These are phyloP conservation scores for Drosophila nr. perissopoda DNA, from an alignment of 2,888 invertebrate genomes.

Conservation along the genomic window DNA sequence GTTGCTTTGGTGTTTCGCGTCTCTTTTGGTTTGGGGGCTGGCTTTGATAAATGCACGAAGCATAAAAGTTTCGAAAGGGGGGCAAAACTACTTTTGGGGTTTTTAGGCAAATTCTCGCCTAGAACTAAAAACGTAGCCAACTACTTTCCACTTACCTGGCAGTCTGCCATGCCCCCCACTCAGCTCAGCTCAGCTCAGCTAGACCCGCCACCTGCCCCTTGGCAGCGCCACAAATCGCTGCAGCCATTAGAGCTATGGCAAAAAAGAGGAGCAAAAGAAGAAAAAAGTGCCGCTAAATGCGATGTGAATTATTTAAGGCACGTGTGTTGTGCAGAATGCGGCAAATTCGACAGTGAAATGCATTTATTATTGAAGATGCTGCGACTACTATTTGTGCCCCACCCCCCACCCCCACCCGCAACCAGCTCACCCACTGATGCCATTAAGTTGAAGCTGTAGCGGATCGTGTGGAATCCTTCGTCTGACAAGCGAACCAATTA, in stretches of 20 bases:
- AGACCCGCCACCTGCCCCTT: not conserved
- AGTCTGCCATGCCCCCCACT: constrained; percentile 51
- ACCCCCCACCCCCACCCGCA: not conserved
- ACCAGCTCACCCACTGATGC: not conserved
- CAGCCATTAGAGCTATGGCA: constrained; percentile 70
- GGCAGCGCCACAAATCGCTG: constrained; percentile 60
- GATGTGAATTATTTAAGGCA: constrained; percentile 81
- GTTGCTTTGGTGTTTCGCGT: constrained; percentile 49
- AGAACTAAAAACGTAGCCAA: constrained; percentile 74
- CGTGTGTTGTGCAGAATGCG: constrained; percentile 81
- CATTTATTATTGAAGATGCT: constrained; percentile 79
- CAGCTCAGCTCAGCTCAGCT: not conserved
- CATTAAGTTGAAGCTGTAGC: constrained; percentile 6
- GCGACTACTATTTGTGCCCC: constrained; percentile 14
- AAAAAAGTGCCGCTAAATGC: constrained; percentile 66
- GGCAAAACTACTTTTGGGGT: constrained; percentile 76
- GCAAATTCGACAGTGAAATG: constrained; percentile 82
- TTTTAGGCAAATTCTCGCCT: constrained; percentile 80
- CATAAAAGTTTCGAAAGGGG: constrained; percentile 67
- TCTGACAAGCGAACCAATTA: constrained; percentile 72
- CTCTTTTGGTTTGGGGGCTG: constrained; percentile 25
- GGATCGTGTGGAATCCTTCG: constrained; percentile 58
- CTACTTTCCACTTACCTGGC: constrained; percentile 79
- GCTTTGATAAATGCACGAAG: constrained; percentile 78
- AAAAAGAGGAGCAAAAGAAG: constrained; percentile 34